Conservation (phyloP, 1,140 invertebrate genomes). For the Drosophila ambigua region DNA sequence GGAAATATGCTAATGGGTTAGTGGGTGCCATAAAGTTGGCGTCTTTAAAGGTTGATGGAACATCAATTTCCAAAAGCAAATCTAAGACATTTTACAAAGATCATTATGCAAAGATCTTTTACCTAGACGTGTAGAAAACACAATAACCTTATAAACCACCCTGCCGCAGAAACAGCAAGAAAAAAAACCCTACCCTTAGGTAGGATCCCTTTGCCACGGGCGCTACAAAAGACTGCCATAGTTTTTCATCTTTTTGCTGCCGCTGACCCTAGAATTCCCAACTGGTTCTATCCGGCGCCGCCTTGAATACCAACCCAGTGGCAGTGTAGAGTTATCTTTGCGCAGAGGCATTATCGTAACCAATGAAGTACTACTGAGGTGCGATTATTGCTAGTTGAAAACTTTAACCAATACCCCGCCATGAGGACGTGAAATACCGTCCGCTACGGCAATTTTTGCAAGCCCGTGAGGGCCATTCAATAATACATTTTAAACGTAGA, state of each 20-base stretch:
- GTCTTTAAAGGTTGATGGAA: too few relatives aligned
- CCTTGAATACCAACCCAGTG: not conserved
- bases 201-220: not conserved
- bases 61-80: too few relatives aligned
- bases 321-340: slow-evolving; percentile 49
- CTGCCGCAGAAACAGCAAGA: not conserved
- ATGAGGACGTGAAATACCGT: slow-evolving; percentile 95
- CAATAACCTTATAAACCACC: too few relatives aligned
- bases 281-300: slow-evolving; percentile 6
- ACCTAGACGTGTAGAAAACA: too few relatives aligned
- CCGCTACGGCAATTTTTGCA: slow-evolving; percentile 94
- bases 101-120: too few relatives aligned
- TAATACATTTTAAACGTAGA: slow-evolving; percentile 36
- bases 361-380: slow-evolving; percentile 88
- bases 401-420: slow-evolving; percentile 95
- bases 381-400: slow-evolving; percentile 84
- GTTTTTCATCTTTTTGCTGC: not conserved
- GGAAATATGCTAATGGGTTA: too few relatives aligned
- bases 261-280: slow-evolving; percentile 53
- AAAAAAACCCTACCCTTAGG: not conserved
- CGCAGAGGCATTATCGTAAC: slow-evolving; percentile 91
- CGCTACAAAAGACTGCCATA: slow-evolving; percentile 15
- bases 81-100: too few relatives aligned
- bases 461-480: slow-evolving; percentile 85
- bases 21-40: too few relatives aligned